A percentile compares a stretch with the other conserved stretches of the same genome.
These are phyloP conservation scores for Tenthredo scrophulariae DNA, from an alignment of 2,888 invertebrate species.

Conservation along the genomic window DNA sequence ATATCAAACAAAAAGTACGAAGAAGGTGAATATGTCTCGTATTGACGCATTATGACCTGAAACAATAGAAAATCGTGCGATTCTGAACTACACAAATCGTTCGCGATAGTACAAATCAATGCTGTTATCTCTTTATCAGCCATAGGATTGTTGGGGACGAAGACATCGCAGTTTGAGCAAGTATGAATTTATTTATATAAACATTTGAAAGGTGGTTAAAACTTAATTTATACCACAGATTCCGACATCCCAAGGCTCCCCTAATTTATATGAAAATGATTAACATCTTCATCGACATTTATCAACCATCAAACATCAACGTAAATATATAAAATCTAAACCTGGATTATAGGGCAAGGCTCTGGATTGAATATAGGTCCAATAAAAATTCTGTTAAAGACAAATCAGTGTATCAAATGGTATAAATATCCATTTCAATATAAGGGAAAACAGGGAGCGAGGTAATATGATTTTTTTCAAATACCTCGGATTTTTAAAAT, in stretches of 20 bases:
- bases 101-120: constrained; percentile 45
- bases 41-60: not conserved
- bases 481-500: not conserved
- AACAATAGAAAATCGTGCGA: not conserved
- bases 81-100: constrained; percentile 2
- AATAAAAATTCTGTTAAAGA: not conserved
- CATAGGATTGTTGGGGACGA: not conserved
- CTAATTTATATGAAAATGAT: not conserved
- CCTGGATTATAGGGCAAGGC: not conserved
- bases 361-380: not conserved
- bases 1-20: not conserved
- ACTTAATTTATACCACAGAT: not conserved
- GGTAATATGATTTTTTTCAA: not conserved
- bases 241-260: not conserved
- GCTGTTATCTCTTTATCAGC: constrained; percentile 48
- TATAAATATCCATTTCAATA: not conserved
- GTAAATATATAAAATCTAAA: not conserved
- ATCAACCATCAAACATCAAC: constrained; percentile 13
- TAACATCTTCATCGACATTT: not conserved
- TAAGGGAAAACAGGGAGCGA: not conserved
- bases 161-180: not conserved
- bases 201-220: not conserved
- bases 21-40: not conserved
- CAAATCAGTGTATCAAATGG: not conserved
- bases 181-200: not conserved